Conservation (phyloP, 2,113 vertebrate genomes). For the Deroptyus accipitrinus region DNA sequence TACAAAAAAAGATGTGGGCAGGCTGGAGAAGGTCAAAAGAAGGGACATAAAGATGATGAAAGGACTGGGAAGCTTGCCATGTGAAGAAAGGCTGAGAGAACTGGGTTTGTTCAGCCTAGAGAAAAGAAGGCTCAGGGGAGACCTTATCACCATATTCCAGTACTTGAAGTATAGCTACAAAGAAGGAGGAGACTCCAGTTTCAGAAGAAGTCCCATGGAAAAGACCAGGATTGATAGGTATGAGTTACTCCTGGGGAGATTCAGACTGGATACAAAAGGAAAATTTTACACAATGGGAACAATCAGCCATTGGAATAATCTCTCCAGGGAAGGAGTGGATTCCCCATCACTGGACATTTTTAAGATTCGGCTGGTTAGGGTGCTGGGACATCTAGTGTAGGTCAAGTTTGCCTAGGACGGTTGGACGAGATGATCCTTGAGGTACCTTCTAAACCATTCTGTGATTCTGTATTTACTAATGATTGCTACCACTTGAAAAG, state of each 20-base stretch:
- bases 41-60: not conserved
- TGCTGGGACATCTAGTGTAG: not conserved
- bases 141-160: not conserved
- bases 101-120: not conserved
- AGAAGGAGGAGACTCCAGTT: not conserved
- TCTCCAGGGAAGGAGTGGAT: not conserved
- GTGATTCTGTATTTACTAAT: not conserved
- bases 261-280: not conserved
- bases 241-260: not conserved
- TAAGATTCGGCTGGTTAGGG: not conserved
- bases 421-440: not conserved
- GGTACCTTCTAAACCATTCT: not conserved
- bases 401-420: not conserved
- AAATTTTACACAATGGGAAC: not conserved
- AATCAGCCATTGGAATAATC: not conserved
- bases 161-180: not conserved
- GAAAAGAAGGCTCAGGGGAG: not conserved
- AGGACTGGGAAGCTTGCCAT: not conserved
- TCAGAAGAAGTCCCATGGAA: not conserved
- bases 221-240: not conserved
- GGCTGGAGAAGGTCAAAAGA: not conserved
- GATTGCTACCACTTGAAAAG: not conserved
- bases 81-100: not conserved
- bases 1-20: not conserved
- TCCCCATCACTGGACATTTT: not conserved